Percentiles rank a stretch among this genome's conserved stretches.
Evolutionary conservation across 1,140 invertebrate genomes (phyloP).

Genomic region (Orussus abietinus): DNA sequence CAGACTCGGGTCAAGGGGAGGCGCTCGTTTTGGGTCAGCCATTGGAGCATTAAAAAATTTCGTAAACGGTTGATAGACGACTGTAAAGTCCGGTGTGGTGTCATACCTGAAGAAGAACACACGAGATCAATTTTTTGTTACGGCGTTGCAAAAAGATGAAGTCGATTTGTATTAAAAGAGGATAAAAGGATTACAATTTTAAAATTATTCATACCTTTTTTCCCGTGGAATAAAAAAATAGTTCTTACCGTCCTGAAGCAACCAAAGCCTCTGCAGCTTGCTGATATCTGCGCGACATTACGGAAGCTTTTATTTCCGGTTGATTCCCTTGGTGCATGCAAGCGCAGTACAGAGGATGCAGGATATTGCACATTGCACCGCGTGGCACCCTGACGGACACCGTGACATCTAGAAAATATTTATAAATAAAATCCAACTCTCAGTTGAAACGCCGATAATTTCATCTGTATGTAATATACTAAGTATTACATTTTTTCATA

Average conservation of each 20-base stretch:
- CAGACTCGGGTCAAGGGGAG: slow-evolving; percentile 49
- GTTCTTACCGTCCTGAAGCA: slow-evolving; percentile 43
- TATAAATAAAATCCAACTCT: slow-evolving; percentile 3
- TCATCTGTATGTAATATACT: too few relatives aligned
- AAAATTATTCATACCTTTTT: slow-evolving; percentile 9
- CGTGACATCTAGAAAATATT: slow-evolving; percentile 59
- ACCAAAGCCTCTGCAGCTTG: slow-evolving; percentile 60
- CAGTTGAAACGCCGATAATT: slow-evolving; percentile 7
- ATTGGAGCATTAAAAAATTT: slow-evolving; percentile 57
- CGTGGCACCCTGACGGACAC: slow-evolving; percentile 63
- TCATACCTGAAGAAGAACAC: slow-evolving; percentile 38
- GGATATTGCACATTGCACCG: slow-evolving; percentile 64
- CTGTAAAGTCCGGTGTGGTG: slow-evolving; percentile 60
- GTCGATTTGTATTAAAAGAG: slow-evolving; percentile 7
- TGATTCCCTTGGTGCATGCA: slow-evolving; percentile 64
- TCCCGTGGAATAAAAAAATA: slow-evolving; percentile 1
- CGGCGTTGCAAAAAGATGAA: too few relatives aligned
- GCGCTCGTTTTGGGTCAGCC: slow-evolving; percentile 30
- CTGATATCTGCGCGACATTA: slow-evolving; percentile 62
- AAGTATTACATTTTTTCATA: not conserved
- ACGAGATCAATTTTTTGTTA: too few relatives aligned
- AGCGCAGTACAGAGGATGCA: slow-evolving; percentile 68
- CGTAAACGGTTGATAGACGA: slow-evolving; percentile 65
- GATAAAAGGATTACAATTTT: slow-evolving; percentile 6
- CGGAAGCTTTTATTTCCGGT: slow-evolving; percentile 55